phyloP scores from a whole-genome alignment of 1,140 invertebrate species.

The Drosophila sproati region DNA sequence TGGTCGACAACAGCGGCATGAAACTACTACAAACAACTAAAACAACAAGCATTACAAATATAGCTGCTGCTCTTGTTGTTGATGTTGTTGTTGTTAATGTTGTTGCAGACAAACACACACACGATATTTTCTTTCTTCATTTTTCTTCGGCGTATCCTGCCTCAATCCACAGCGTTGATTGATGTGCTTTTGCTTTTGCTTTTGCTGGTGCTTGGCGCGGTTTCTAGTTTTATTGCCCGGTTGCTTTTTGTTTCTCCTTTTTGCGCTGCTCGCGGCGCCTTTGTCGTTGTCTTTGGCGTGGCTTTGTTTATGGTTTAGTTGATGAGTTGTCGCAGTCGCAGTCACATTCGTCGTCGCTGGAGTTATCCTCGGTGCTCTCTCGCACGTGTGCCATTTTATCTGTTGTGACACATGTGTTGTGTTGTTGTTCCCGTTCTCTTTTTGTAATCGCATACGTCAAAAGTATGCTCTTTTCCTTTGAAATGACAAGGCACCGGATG shows the following conservation, averaged over 20 bases:
- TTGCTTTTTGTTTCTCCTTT: conserved; percentile 65
- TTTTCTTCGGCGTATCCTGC: conserved; percentile 37
- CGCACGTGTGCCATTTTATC: conserved; percentile 32
- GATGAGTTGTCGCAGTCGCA: conserved; percentile 23
- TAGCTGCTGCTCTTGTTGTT: conserved; percentile 12
- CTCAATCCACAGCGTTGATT: conserved; percentile 60
- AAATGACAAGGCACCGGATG: conserved; percentile 65
- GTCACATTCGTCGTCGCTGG: not conserved
- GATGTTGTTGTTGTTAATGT: conserved; percentile 29
- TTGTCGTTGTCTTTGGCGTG: conserved; percentile 3
- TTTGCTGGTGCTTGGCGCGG: conserved; percentile 52
- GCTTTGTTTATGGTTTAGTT: conserved; percentile 57
- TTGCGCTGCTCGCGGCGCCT: not conserved
- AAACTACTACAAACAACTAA: conserved; percentile 60
- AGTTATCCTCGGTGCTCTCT: conserved; percentile 7
- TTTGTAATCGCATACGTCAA: conserved; percentile 79
- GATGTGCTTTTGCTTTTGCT: conserved; percentile 68
- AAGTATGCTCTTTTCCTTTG: conserved; percentile 74
- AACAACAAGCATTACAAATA: conserved; percentile 6
- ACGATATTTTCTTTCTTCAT: conserved; percentile 42
- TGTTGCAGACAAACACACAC: conserved; percentile 27
- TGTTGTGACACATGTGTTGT: conserved; percentile 31
- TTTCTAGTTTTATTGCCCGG: conserved; percentile 76
- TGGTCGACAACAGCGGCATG: conserved; percentile 63
- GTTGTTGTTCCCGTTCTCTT: conserved; percentile 25